Evolutionary conservation across 2,113 vertebrate species (phyloP).

Genomic region (Heteronetta atricapilla): DNA sequence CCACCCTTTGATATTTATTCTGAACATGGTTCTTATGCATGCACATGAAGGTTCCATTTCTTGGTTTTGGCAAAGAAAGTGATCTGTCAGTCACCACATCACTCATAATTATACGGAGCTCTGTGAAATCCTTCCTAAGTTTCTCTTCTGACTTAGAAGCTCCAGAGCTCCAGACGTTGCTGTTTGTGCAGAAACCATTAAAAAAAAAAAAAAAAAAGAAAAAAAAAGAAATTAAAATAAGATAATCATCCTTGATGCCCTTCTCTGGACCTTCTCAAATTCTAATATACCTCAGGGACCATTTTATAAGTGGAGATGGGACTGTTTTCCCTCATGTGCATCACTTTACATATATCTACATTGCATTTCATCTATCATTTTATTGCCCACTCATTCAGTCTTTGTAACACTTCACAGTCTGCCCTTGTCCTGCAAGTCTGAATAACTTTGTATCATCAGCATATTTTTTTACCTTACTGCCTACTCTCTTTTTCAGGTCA

Average conservation of each 20-base stretch:
- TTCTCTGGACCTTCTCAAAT: slow-evolving; percentile 20
- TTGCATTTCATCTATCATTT: slow-evolving; percentile 42
- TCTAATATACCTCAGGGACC: not conserved
- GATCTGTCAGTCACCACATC: not conserved
- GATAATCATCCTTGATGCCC: not conserved
- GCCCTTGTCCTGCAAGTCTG: slow-evolving; percentile 47
- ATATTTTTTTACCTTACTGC: slow-evolving; percentile 22
- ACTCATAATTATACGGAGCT: not conserved
- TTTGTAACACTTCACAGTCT: slow-evolving; percentile 18
- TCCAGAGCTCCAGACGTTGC: not conserved
- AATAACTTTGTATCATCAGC: slow-evolving; percentile 48
- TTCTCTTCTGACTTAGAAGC: not conserved
- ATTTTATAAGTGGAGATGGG: slow-evolving; percentile 13
- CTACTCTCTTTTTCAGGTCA: not conserved
- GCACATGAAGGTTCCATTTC: not conserved
- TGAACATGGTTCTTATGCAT: not conserved
- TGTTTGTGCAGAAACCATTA: not conserved
- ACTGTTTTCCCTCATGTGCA: slow-evolving; percentile 16
- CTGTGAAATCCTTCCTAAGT: not conserved
- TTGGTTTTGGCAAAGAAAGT: not conserved
- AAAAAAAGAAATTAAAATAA: not conserved
- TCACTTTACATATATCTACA: slow-evolving; percentile 60
- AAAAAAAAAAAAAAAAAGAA: not conserved
- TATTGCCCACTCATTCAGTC: slow-evolving; percentile 21
- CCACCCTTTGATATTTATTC: not conserved